These are phyloP conservation scores for Arizona elegans DNA, from an alignment of 2,113 vertebrate genomes.

Conservation along the genomic window DNA sequence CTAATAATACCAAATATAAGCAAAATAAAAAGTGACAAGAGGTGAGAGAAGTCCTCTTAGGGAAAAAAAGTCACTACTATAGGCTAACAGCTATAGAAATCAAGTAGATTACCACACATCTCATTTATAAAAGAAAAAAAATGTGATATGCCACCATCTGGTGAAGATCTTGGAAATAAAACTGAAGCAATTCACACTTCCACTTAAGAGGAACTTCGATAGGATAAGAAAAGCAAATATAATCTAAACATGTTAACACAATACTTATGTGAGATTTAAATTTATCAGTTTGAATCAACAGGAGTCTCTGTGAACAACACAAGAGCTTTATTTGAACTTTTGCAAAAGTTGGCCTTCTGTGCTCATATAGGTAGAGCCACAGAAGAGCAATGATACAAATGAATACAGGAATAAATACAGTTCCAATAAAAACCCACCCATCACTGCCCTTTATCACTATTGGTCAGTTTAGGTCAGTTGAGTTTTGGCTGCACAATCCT, in stretches of 20 bases:
- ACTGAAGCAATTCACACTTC: too few relatives aligned
- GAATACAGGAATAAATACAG: too few relatives aligned
- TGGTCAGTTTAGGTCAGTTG: too few relatives aligned
- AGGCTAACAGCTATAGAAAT: background rate
- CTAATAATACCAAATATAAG: background rate
- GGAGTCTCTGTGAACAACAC: too few relatives aligned
- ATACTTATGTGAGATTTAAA: background rate
- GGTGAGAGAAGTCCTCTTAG: background rate
- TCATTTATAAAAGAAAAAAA: background rate
- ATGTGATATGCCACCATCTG: background rate
- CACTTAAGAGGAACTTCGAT: background rate
- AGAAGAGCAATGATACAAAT: too few relatives aligned
- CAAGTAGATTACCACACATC: background rate
- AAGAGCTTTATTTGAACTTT: too few relatives aligned
- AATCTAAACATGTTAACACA: background rate
- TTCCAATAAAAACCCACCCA: too few relatives aligned
- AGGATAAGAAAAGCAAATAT: background rate
- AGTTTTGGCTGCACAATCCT: too few relatives aligned
- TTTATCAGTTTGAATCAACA: too few relatives aligned
- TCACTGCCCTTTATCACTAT: too few relatives aligned
- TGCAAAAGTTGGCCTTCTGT: too few relatives aligned
- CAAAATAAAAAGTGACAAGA: background rate
- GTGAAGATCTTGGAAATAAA: background rate
- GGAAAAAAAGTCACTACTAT: background rate
- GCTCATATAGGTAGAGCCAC: too few relatives aligned